phyloP scores from a whole-genome alignment of 2,888 invertebrate genomes.

The Charanyca ferruginea region DNA sequence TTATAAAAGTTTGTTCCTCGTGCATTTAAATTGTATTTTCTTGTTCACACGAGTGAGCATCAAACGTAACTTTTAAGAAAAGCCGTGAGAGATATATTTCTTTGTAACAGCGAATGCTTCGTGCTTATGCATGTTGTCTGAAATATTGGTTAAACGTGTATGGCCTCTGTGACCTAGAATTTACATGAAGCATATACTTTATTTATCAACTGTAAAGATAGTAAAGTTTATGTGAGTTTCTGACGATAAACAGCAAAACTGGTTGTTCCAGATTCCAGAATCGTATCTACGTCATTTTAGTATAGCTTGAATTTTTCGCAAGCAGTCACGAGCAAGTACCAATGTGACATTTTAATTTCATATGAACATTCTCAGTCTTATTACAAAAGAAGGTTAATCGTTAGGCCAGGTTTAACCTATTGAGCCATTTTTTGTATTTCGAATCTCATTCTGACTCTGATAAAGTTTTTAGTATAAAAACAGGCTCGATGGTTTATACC shows the following conservation, averaged over 20 bases:
- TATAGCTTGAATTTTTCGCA: too few species aligned
- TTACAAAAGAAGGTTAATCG: too few species aligned
- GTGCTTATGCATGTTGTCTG: conserved; percentile 12
- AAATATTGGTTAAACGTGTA: conserved; percentile 29
- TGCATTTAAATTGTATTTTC: conserved; percentile 66
- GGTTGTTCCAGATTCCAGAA: not conserved
- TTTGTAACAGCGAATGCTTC: conserved; percentile 28
- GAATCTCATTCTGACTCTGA: too few species aligned
- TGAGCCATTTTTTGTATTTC: too few species aligned
- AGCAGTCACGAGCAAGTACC: too few species aligned
- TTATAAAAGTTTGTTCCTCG: conserved; percentile 24
- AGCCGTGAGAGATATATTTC: conserved; percentile 27
- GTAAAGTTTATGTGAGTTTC: not conserved
- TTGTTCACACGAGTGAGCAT: conserved; percentile 34
- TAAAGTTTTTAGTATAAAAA: too few species aligned
- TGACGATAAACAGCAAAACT: not conserved
- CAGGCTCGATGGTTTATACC: too few species aligned
- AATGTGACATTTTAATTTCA: too few species aligned
- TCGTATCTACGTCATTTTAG: too few species aligned
- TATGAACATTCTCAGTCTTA: too few species aligned
- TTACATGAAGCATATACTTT: not conserved
- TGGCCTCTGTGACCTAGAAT: conserved; percentile 2
- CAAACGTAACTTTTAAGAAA: conserved; percentile 25
- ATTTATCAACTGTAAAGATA: not conserved
- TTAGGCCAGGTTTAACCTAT: too few species aligned